Percentiles rank a stretch among this genome's conserved stretches.
Evolutionary conservation across 2,888 invertebrate species (phyloP).

Genomic region (Sympetrum striolatum): DNA sequence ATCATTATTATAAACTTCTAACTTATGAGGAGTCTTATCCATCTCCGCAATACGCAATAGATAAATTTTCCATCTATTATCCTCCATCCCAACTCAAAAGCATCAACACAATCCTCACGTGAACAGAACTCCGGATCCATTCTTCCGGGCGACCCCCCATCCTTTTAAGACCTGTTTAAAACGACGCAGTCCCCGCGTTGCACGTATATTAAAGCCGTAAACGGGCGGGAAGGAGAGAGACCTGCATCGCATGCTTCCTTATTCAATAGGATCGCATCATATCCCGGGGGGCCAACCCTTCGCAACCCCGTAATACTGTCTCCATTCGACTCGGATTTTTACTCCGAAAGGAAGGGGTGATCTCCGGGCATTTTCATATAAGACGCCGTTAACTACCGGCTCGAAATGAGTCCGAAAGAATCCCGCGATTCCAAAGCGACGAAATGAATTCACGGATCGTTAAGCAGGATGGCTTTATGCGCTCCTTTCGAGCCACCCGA

Average conservation of each 20-base stretch:
- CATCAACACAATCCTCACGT: too few species aligned
- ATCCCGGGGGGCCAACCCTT: neutral
- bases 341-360: neutral
- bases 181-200: neutral
- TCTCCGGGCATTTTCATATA: conserved; percentile 28
- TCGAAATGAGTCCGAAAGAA: conserved; percentile 6
- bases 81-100: too few species aligned
- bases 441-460: conserved; percentile 32
- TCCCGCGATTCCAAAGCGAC: neutral
- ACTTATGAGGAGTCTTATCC: too few species aligned
- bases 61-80: too few species aligned
- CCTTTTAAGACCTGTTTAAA: neutral
- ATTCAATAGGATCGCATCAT: neutral
- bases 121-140: too few species aligned
- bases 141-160: too few species aligned
- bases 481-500: neutral
- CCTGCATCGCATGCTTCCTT: too few species aligned
- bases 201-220: neutral
- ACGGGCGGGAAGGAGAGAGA: neutral
- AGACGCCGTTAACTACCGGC: conserved; percentile 14
- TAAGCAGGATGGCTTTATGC: conserved; percentile 27
- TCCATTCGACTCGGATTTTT: neutral
- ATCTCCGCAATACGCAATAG: too few species aligned
- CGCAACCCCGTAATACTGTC: neutral
- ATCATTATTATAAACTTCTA: too few species aligned